These are phyloP conservation scores for Leptobrachium leishanense DNA, from an alignment of 2,113 vertebrate species.

Conservation along the genomic window DNA sequence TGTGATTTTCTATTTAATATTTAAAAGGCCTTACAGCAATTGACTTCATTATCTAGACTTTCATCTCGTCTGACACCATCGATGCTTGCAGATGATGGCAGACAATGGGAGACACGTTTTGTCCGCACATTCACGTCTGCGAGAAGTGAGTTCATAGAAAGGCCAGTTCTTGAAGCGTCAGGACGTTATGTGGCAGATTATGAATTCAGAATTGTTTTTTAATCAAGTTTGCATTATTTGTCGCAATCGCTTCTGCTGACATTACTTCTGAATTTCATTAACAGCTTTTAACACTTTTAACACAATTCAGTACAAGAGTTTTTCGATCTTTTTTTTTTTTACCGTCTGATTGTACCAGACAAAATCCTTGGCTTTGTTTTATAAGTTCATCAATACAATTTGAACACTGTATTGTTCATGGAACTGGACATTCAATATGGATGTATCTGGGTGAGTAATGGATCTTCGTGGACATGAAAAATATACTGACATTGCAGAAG, in stretches of 20 bases:
- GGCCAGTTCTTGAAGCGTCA: slow-evolving; percentile 31
- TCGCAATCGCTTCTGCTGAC: neutral
- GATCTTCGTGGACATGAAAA: too few relatives aligned
- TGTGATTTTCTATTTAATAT: slow-evolving; percentile 39
- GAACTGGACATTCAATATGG: too few relatives aligned
- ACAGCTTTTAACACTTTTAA: too few relatives aligned
- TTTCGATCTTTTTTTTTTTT: too few relatives aligned
- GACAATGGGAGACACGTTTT: neutral
- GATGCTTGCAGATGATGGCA: neutral
- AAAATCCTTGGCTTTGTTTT: too few relatives aligned
- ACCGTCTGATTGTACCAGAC: too few relatives aligned
- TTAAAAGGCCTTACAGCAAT: slow-evolving; percentile 41
- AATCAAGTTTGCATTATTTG: neutral
- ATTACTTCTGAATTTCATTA: too few relatives aligned
- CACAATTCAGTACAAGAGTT: too few relatives aligned
- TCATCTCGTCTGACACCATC: slow-evolving; percentile 28
- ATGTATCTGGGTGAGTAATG: too few relatives aligned
- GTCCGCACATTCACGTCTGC: slow-evolving; percentile 25
- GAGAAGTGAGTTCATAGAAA: slow-evolving; percentile 28
- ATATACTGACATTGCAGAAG: too few relatives aligned
- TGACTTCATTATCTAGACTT: slow-evolving; percentile 29
- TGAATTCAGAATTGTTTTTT: neutral
- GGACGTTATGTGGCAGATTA: neutral
- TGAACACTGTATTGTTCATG: too few relatives aligned
- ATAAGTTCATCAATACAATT: too few relatives aligned